Conservation (phyloP, 2,888 invertebrate genomes). For the Aphidius colemani region DNA sequence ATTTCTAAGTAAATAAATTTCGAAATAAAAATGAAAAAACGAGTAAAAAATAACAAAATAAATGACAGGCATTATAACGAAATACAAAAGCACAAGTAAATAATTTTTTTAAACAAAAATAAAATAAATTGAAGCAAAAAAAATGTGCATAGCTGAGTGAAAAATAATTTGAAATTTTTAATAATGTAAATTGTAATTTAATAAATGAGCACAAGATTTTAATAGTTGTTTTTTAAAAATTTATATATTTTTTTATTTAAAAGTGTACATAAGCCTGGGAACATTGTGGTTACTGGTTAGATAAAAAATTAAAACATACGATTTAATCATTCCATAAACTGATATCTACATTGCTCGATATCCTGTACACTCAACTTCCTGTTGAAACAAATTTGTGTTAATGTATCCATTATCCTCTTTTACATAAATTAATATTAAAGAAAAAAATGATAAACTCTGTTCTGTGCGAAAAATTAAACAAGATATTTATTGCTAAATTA, state of each 20-base stretch:
- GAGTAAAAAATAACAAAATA: not conserved
- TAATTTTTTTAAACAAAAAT: not conserved
- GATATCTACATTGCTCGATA: constrained; percentile 14
- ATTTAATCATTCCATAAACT: constrained; percentile 13
- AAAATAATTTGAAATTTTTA: not conserved
- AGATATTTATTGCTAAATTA: constrained; percentile 5
- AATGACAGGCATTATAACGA: too few relatives aligned
- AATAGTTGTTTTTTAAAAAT: too few relatives aligned
- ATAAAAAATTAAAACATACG: not conserved
- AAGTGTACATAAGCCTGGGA: constrained; percentile 17
- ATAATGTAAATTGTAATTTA: too few relatives aligned
- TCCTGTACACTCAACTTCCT: constrained; percentile 6
- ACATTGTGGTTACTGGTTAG: too few relatives aligned
- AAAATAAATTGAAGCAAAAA: not conserved
- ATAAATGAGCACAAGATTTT: too few relatives aligned
- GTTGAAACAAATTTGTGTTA: constrained; percentile 18
- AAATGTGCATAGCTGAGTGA: not conserved
- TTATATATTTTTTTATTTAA: not conserved
- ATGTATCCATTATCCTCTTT: constrained; percentile 20
- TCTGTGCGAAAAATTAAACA: not conserved
- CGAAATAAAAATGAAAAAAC: too few relatives aligned
- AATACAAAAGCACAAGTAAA: not conserved
- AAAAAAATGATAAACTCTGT: not conserved
- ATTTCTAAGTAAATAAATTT: too few relatives aligned
- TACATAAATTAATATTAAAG: constrained; percentile 4